phyloP scores from a whole-genome alignment of 2,113 vertebrate genomes.

The Protobothrops flavoviridis region DNA sequence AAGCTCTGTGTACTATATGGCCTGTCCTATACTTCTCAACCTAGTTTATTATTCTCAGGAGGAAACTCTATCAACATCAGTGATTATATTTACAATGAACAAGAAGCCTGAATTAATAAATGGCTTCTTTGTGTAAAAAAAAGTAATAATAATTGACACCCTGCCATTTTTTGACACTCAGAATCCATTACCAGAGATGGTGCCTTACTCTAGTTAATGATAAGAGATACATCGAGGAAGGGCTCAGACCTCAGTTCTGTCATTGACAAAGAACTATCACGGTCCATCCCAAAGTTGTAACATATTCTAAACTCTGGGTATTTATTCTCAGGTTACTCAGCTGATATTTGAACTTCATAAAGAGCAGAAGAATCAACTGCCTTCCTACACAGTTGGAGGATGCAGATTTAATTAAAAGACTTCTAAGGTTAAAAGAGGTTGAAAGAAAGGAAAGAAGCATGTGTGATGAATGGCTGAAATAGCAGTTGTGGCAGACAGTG shows the following conservation, averaged over 20 bases:
- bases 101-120: no score
- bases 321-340: not conserved
- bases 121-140: not conserved
- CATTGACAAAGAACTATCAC: not conserved
- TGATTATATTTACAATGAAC: no score
- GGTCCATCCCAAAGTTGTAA: not conserved
- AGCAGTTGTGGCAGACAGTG: fast-evolving
- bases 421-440: fast-evolving
- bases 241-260: not conserved
- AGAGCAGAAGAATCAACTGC: not conserved
- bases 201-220: not conserved
- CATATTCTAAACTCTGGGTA: not conserved
- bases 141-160: not conserved
- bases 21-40: no score
- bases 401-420: slow-evolving; percentile 2
- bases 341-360: slow-evolving; percentile 6
- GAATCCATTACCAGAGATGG: no score
- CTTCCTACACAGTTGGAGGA: not conserved
- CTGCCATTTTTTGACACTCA: not conserved
- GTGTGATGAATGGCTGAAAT: not conserved
- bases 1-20: no score
- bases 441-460: not conserved
- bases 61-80: no score
- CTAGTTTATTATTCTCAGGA: no score
- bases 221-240: no score